Conservation (phyloP, 2,113 vertebrate genomes). For the Pterophyllum scalare region DNA sequence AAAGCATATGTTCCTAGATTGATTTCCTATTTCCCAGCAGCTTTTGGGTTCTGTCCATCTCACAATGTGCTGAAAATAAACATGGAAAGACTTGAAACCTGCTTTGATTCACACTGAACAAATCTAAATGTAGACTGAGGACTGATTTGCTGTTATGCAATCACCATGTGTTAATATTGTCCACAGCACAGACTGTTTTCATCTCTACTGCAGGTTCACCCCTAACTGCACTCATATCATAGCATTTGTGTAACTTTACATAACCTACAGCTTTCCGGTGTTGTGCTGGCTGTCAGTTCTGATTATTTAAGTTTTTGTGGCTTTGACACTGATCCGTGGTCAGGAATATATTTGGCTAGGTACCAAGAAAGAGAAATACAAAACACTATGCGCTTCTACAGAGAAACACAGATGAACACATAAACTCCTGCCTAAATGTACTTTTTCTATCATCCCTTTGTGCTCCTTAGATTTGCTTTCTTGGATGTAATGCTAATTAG, state of each 20-base stretch:
- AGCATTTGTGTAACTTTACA: slow-evolving; percentile 13
- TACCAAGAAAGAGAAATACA: slow-evolving; percentile 21
- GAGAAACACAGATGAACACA: not conserved
- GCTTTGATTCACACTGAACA: not conserved
- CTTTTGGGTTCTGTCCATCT: slow-evolving; percentile 3
- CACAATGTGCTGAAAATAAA: not conserved
- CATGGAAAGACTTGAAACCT: slow-evolving; percentile 3
- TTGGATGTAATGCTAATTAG: slow-evolving; percentile 51
- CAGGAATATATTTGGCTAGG: not conserved
- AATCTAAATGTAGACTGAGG: slow-evolving; percentile 7
- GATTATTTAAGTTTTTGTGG: slow-evolving; percentile 10
- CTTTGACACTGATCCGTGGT: slow-evolving; percentile 33
- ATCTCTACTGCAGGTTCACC: not conserved
- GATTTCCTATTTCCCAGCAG: not conserved
- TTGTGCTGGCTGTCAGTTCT: not conserved
- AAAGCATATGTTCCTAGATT: not conserved
- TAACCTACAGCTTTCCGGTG: not conserved
- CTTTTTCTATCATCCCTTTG: not conserved
- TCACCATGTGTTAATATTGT: not conserved
- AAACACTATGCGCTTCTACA: not conserved
- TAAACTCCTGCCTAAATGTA: not conserved
- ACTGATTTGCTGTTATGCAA: slow-evolving; percentile 3
- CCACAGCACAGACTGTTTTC: not conserved
- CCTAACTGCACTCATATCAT: slow-evolving; percentile 3
- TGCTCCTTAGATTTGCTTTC: slow-evolving; percentile 23